Evolutionary conservation across 2,113 vertebrate species (phyloP).

Genomic region (Balaeniceps rex): DNA sequence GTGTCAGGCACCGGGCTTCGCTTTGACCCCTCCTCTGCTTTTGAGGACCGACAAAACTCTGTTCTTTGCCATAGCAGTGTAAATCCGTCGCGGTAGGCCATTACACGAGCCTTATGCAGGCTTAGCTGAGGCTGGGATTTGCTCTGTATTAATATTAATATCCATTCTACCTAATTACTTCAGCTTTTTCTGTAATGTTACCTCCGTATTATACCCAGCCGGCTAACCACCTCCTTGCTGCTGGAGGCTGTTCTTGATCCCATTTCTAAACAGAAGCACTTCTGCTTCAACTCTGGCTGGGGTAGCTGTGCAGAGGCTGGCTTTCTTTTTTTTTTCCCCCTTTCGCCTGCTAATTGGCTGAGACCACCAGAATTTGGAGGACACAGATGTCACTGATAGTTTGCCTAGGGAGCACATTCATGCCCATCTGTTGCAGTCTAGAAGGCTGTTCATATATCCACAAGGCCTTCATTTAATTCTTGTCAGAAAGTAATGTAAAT

Average conservation of each 20-base stretch:
- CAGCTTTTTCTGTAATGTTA: neutral
- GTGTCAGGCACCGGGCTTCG: neutral
- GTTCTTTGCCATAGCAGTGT: neutral
- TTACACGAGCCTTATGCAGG: neutral
- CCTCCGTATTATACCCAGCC: neutral
- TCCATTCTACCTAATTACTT: neutral
- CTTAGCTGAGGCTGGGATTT: neutral
- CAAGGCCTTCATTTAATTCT: constrained; percentile 89
- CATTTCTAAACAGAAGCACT: constrained; percentile 77
- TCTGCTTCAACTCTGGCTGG: constrained; percentile 57
- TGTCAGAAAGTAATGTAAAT: constrained; percentile 90
- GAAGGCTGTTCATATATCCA: constrained; percentile 82
- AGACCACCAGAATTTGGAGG: constrained; percentile 87
- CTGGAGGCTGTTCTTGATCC: constrained; percentile 70
- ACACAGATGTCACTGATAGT: constrained; percentile 87
- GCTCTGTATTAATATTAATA: constrained; percentile 20
- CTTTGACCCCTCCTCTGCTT: neutral
- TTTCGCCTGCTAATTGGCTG: constrained; percentile 80
- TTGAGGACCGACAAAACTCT: neutral
- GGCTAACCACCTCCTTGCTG: constrained; percentile 30
- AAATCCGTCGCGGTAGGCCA: neutral
- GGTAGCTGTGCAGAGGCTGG: constrained; percentile 39
- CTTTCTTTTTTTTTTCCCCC: neutral
- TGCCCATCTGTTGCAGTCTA: constrained; percentile 87
- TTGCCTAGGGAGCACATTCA: constrained; percentile 86